Base-by-base conservation (phyloP, 2,888 invertebrate species). In the Chalcosyrphus nemorum region DNA sequence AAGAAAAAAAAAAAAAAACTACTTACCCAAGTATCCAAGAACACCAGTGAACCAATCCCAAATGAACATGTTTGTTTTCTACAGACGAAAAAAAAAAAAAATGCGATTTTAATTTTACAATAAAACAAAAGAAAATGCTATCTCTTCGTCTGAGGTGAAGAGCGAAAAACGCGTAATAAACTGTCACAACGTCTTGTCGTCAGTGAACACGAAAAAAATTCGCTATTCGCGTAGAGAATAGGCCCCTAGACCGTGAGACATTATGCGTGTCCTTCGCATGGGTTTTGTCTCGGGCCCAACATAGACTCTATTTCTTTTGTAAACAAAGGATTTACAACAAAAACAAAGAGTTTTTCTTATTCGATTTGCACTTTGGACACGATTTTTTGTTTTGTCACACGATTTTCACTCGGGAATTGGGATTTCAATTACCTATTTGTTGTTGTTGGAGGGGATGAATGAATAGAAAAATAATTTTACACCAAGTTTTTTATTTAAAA, bases 1-100 rank as follows among this genome's bases (percentile, higher is more conserved):
- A 86, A 81, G 65, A 29, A 68, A 11, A 29, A 24, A n/a, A n/a
- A n/a, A n/a, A n/a, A n/a, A n/a, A n/a, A n/a, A n/a, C n/a, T n/a
- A 88, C 95, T 95, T 92, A 97, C 97, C 97, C 92, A 98, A 94
- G 93, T 97, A 97, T 92, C 97, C 97, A 91, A 98, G 93, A 91
- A 97, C 97, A 89, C 97, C 97, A 92, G 97, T 96, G 92, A 98
- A 96, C 97, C 97, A 98, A 92, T 97, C 97, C 96, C 96, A 96
- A 93, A 98, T 95, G 94, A 98, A 97, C 97, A 98, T 97, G 47
- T 71, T 74, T 72, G 19, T 38, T 82, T 56, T 59, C 78, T 84
- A 63, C 50, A 19, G 43, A 6, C 38, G 15, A 72, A 52, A 61
- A 47, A n/a, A 13, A 63, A 43, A 9, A 1, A 21, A 38, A 65